Conservation (phyloP, 2,113 vertebrate species). For the Petromus typicus region DNA sequence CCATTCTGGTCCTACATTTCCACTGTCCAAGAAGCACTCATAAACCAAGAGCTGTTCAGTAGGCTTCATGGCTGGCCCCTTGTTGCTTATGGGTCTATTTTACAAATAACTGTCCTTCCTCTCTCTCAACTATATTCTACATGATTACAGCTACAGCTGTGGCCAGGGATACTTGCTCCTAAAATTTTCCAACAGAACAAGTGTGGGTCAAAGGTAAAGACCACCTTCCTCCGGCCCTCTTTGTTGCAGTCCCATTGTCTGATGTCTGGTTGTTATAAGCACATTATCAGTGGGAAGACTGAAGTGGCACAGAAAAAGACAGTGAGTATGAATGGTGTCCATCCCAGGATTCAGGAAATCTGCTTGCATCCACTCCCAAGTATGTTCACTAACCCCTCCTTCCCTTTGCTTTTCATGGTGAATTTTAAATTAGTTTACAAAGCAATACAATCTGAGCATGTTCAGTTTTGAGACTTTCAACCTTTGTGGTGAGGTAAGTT, state of each 20-base stretch:
- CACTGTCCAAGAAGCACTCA: not conserved
- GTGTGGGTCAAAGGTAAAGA: not conserved
- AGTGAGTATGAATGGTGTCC: not conserved
- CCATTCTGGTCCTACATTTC: not conserved
- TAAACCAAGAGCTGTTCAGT: not conserved
- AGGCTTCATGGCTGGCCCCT: not conserved
- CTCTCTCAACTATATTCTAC: not conserved
- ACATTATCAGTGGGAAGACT: not conserved
- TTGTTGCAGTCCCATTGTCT: not conserved
- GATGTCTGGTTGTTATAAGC: not conserved
- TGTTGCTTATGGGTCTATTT: not conserved
- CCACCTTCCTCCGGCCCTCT: not conserved
- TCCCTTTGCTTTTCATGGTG: not conserved
- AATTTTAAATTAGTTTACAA: slow-evolving; percentile 33
- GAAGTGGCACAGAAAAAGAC: not conserved
- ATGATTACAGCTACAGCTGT: not conserved
- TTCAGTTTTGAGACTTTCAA: not conserved
- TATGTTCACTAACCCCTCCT: not conserved
- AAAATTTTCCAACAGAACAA: not conserved
- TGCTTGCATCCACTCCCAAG: not conserved
- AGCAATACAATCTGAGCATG: not conserved
- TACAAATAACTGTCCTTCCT: not conserved
- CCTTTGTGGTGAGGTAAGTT: not conserved
- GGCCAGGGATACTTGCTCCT: not conserved
- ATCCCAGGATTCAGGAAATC: not conserved